Conservation (phyloP, 2,888 invertebrate genomes). For the Xestia ashworthii region DNA sequence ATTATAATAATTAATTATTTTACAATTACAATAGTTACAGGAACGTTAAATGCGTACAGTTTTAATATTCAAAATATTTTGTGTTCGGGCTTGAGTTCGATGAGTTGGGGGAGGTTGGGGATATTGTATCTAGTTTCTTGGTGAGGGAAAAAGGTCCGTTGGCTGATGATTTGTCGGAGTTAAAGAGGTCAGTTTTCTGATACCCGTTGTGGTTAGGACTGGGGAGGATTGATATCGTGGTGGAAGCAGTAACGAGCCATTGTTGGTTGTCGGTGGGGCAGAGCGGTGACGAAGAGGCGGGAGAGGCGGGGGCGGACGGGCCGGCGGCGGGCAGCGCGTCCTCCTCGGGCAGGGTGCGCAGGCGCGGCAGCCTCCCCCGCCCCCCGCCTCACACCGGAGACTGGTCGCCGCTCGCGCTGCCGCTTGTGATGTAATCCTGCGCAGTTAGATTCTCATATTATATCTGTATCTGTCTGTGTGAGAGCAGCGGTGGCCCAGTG, state of each 20-base stretch:
- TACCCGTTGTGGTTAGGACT: constrained; percentile 44
- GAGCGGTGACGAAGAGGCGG: constrained; percentile 74
- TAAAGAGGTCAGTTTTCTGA: constrained; percentile 37
- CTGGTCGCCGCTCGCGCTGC: constrained; percentile 87
- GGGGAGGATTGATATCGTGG: constrained; percentile 42
- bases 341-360: constrained; percentile 87
- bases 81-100: constrained; percentile 50
- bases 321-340: constrained; percentile 74
- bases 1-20: constrained; percentile 19
- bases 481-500: too few species aligned
- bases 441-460: constrained; percentile 49
- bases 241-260: constrained; percentile 50
- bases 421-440: constrained; percentile 88
- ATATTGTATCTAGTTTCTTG: constrained; percentile 56
- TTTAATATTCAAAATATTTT: constrained; percentile 64
- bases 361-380: constrained; percentile 89
- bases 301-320: constrained; percentile 77
- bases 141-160: constrained; percentile 63
- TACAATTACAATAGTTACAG: constrained; percentile 51
- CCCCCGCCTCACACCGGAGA: constrained; percentile 89
- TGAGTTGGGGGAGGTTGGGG: constrained; percentile 53
- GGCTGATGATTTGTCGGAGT: constrained; percentile 36
- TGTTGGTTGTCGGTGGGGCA: constrained; percentile 58
- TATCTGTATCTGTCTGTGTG: background rate
- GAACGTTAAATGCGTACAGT: constrained; percentile 59